Percentiles rank a stretch among this genome's conserved stretches.
Conservation (phyloP, 1,140 invertebrate species). For the Zaprionus tsacasi region DNA sequence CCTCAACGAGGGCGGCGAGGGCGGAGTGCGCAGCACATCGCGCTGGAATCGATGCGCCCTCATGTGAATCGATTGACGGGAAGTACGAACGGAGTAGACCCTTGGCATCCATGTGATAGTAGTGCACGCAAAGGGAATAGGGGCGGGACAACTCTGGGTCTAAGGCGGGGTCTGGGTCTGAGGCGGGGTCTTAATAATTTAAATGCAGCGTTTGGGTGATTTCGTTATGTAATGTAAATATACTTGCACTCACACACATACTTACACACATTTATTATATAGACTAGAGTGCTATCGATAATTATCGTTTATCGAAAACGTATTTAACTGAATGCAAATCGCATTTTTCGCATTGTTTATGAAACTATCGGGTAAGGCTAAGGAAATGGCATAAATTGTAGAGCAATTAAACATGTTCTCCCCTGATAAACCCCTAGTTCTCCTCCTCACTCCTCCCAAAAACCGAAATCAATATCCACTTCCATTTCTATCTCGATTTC, state of each 20-base stretch:
- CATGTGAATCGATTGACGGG: slow-evolving; percentile 54
- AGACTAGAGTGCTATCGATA: neutral
- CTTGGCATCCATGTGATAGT: slow-evolving; percentile 65
- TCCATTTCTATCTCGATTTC: slow-evolving; percentile 1
- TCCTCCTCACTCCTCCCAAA: neutral
- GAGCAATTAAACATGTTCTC: slow-evolving; percentile 1
- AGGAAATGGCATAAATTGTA: neutral
- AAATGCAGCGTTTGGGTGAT: slow-evolving; percentile 79
- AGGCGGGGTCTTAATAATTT: slow-evolving; percentile 56
- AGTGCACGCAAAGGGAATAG: slow-evolving; percentile 35
- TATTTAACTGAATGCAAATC: neutral
- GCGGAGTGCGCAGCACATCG: slow-evolving; percentile 83
- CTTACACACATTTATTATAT: slow-evolving; percentile 1
- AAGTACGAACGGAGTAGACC: neutral
- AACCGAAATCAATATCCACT: slow-evolving; percentile 1
- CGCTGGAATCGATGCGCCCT: slow-evolving; percentile 75
- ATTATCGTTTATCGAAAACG: neutral
- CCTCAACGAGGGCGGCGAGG: slow-evolving; percentile 86
- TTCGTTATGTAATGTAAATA: slow-evolving; percentile 72
- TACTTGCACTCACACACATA: slow-evolving; percentile 40
- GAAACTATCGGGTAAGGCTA: neutral
- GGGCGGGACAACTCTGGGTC: slow-evolving; percentile 11
- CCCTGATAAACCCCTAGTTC: neutral
- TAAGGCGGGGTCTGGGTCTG: neutral
- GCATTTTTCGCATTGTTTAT: neutral